Base-by-base conservation (phyloP, 2,888 invertebrate genomes). In the Onthophagus sagittarius region DNA sequence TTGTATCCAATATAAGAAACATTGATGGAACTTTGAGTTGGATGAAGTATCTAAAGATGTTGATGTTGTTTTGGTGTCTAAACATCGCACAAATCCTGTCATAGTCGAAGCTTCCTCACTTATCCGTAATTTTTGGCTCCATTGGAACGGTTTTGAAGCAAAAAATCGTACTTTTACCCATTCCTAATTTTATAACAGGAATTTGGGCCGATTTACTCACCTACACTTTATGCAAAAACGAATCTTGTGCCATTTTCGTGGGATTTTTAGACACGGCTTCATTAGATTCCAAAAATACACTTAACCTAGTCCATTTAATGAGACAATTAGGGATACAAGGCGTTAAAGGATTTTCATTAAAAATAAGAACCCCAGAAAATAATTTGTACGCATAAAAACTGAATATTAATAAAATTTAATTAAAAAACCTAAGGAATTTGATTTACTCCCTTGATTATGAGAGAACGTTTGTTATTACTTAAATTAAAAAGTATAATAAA, bases 21-120 rank as follows among this genome's bases (percentile, higher is more conserved):
- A 92, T 80, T 94, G 94, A 84, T 95, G 95, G 81, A 98, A 94
- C 71, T 92, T 90, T 0, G 96, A 93, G 76, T 94, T 94, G 0
- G 93, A 92, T 3, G 95, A 95, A 0, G 94, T 94, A 83, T 96
- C 96, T 69, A 96, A 84, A 23, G 87, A 86, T 6, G 87, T 88
- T 0, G 90, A 88, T 31, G 87, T 88, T 31, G 87, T 86, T n/a
- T 88, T 88, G 0, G 90, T 90, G 81, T 93, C 91, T 23, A 96
- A 86, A 82, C 96, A 96, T 32, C 96, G 90, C n/a, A 83, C 81
- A 77, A 84, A 91, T 84, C 92, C 92, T 23, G 95, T 95, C 6
- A 95, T 91, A 0, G 97, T 97, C 9, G 95, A 94, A n/a, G 97
- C 95, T 86, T 97, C 94, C 85, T 97, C 97, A 80, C 93, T 93